Conservation (phyloP, 2,113 vertebrate genomes). For the Megalops atlanticus region DNA sequence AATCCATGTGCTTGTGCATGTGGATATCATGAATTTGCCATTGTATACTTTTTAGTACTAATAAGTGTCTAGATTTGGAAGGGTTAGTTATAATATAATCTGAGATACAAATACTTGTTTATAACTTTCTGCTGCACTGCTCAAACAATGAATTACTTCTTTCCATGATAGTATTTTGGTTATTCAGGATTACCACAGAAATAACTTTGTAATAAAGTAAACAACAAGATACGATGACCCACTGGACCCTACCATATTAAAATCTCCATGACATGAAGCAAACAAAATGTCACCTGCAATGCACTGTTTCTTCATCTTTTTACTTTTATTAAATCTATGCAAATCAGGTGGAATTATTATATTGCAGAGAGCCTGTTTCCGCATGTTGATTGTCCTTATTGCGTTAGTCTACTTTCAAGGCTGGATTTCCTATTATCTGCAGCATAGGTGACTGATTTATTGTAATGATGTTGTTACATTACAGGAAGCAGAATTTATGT, state of each 20-base stretch:
- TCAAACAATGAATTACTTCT: background rate
- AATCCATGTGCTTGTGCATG: background rate
- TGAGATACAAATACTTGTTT: background rate
- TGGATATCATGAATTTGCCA: background rate
- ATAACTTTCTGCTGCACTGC: background rate
- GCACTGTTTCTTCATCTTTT: slow-evolving; percentile 25
- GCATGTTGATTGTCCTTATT: background rate
- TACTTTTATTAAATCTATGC: slow-evolving; percentile 43
- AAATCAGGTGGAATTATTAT: slow-evolving; percentile 23
- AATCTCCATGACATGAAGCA: slow-evolving; percentile 24
- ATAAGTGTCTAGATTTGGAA: too few relatives aligned
- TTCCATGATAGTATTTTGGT: slow-evolving; percentile 3
- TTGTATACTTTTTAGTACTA: background rate
- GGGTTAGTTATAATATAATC: background rate
- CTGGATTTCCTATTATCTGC: background rate
- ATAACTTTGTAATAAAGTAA: slow-evolving; percentile 27
- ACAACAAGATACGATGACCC: background rate
- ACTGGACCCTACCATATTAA: slow-evolving; percentile 28
- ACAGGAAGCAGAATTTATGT: background rate
- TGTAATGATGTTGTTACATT: background rate
- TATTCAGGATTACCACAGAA: slow-evolving; percentile 1
- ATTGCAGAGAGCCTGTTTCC: background rate
- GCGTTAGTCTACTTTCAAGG: background rate
- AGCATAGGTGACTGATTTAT: background rate
- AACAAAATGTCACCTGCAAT: slow-evolving; percentile 31